Evolutionary conservation across 2,888 invertebrate genomes (phyloP), one percentile per base, ranked within the genome.

Genomic region (Apamea anceps): DNA sequence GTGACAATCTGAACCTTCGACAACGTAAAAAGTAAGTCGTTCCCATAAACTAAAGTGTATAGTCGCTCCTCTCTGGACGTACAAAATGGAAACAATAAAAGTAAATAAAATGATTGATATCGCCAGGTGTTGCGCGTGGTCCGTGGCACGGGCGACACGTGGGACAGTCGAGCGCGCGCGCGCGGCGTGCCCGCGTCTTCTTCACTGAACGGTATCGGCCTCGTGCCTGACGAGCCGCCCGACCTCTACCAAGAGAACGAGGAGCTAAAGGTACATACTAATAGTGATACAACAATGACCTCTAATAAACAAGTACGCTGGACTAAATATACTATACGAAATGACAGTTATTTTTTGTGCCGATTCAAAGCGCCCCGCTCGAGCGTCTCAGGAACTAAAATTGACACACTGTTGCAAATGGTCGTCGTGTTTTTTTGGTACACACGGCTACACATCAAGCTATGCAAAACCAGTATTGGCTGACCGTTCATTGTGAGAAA

Each of bases 201-300:
- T 90, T 99, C 98, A 0, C 97, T 99, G 75, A 99, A 99, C 93
- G 99, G 99, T 32, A 98, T 99, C 79, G 99, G 99, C 0, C 96
- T 99, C 66, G 98, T 98, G 80, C 98, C 98, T 0, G 99, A 99
- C 90, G 99, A 99, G 85, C 98, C 98, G 25, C 98, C 98, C 0
- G 99, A 99, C 96, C 97, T 99, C 75, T 98, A 98, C 93, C 99
- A 99, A 93, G 99, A 99, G 95, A 99, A 99, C 92, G 99, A 99
- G 93, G 99, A 99, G 93, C 97, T 99, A 1, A 99, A 99, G 97
- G 99, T 98, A 94, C 37, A 37, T 65, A 65, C 65, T 8, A 13
- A 32, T 15, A 32, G 62, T 32, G 8, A 48, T 5, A 15, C 15
- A 48, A 48, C 42, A 42, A 6, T 42, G 7, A 42, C 42, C 42